Base-by-base conservation (phyloP, 2,888 invertebrate species). In the Phania funesta region DNA sequence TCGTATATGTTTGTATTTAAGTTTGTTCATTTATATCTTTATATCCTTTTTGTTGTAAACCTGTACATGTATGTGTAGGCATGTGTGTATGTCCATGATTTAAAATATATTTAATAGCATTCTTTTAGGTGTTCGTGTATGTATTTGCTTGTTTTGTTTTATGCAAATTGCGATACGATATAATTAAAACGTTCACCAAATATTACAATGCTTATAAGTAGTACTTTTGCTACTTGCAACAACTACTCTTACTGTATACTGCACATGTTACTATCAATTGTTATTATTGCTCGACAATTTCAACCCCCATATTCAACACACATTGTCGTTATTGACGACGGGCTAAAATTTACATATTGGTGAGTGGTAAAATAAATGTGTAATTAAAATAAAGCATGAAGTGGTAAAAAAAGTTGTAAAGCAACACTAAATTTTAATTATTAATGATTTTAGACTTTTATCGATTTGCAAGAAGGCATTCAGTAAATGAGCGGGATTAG, bases 131-230 rank as follows among this genome's bases (percentile, higher is more conserved):
- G 22, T 74, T 52, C 64, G 16, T 70, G 26, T 35, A 18, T 4
- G 62, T 52, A 1, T 38, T 18, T 32, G 18, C 9, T 48, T 24
- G 46, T 9, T 46, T 20, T 60, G 4, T 44, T 52, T 73, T 77
- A 77, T 77, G 71, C 60, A 81, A 81, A 78, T 73, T 73, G n/a
- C n/a, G 60, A 67, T 73, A 60, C 62, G 52, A 46, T 78, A 54
- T 73, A 81, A 81, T 81, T 81, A 81, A 81, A 73, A 77, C 54
- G 78, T 78, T 68, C 18, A 73, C 29, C 56, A 52, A 68, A 68
- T 68, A 44, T 60, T 60, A 44, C 41, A 67, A 18, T 38, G 38
- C 54, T 48, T 54, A 18, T 8, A 32, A 29, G 32, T 32, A 11
- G 11, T 20, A 13, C 1, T 18, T 8, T 22, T 52, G 50, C 32